These are phyloP conservation scores for Chironomus riparius DNA, from an alignment of 2,888 invertebrate genomes.

Conservation along the genomic window DNA sequence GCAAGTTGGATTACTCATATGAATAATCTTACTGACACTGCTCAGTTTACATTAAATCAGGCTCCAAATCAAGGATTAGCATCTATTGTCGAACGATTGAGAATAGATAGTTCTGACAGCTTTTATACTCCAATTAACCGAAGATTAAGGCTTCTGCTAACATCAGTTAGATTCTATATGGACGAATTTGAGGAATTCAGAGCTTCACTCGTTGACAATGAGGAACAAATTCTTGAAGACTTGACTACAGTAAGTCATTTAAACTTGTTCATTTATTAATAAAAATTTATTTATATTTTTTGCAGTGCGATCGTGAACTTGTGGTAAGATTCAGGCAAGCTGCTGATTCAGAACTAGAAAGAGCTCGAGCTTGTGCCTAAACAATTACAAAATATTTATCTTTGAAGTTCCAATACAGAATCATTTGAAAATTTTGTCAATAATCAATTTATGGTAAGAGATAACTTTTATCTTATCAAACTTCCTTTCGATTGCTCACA, in stretches of 20 bases:
- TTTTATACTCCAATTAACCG: not conserved
- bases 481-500: no score
- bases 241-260: not conserved
- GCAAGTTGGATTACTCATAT: not conserved
- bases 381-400: no score
- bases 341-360: constrained; percentile 30
- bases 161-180: not conserved
- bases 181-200: constrained; percentile 9
- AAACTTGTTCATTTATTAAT: no score
- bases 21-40: not conserved
- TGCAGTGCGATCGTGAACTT: not conserved
- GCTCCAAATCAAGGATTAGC: not conserved
- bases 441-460: no score
- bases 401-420: no score
- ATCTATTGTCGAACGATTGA: not conserved
- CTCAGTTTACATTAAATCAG: not conserved
- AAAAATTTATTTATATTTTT: not conserved
- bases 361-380: no score
- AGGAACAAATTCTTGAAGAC: not conserved
- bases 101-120: not conserved
- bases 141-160: not conserved
- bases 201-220: not conserved
- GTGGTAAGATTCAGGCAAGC: not conserved
- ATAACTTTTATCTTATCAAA: no score
- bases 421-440: no score